Conservation (phyloP, 1,140 invertebrate genomes). For the Caerostris extrusa region DNA sequence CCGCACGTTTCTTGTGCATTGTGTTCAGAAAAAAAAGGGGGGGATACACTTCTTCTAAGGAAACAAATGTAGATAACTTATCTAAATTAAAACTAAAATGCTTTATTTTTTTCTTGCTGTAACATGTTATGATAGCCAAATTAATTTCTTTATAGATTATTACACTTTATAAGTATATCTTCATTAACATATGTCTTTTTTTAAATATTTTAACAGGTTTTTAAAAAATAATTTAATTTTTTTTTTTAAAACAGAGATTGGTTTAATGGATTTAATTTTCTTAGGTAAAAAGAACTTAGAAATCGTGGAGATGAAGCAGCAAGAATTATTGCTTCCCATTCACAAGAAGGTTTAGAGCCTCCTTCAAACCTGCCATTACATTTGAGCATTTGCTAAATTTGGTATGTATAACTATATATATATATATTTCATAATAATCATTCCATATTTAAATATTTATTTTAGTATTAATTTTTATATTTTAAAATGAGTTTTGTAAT, state of each 20-base stretch:
- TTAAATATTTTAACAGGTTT: neutral
- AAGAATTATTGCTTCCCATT: conserved; percentile 89
- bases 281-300: conserved; percentile 88
- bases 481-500: neutral
- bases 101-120: no score
- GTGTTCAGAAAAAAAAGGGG: no score
- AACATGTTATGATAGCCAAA: no score
- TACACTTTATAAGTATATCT: no score
- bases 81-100: no score
- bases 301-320: conserved; percentile 94
- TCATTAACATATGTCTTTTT: no score
- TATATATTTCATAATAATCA: no score
- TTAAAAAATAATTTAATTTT: neutral
- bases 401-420: conserved; percentile 78
- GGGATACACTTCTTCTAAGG: no score
- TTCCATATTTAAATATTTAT: neutral
- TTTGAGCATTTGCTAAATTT: conserved; percentile 90
- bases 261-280: neutral
- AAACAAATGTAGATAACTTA: no score
- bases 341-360: conserved; percentile 89
- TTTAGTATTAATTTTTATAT: neutral
- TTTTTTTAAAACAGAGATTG: neutral
- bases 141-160: no score
- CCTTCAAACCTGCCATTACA: conserved; percentile 88
- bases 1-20: no score